Conservation (phyloP, 2,113 vertebrate genomes). For the Malurus alboscapulatus region DNA sequence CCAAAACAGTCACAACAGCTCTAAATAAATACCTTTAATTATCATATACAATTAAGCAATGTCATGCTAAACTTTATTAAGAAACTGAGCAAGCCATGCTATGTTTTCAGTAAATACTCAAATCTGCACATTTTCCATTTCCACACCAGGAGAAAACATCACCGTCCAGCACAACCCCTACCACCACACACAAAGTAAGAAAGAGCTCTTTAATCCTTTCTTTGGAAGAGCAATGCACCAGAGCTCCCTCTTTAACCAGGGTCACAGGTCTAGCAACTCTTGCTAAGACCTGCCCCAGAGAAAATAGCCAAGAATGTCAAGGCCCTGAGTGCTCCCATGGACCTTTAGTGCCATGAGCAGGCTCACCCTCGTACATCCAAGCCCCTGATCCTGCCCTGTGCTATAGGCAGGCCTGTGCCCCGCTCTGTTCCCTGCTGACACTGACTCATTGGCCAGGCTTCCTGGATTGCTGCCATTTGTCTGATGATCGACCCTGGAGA, state of each 20-base stretch:
- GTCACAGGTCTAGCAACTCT: background rate
- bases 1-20: accelerated
- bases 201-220: background rate
- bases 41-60: background rate
- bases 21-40: background rate
- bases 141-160: background rate
- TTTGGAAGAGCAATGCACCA: background rate
- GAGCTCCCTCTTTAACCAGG: background rate
- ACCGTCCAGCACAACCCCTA: accelerated
- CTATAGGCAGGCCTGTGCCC: background rate
- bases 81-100: background rate
- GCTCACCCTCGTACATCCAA: background rate
- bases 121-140: background rate
- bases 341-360: background rate
- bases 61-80: background rate
- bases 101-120: background rate
- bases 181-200: background rate
- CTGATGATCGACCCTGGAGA: background rate
- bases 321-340: background rate
- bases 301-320: background rate
- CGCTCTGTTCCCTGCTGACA: background rate
- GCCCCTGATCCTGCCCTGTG: background rate
- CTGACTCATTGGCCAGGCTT: background rate
- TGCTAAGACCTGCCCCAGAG: background rate
- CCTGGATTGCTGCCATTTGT: background rate